Evolutionary conservation across 2,797 vertebrate genomes (phyloP), one percentile per base, ranked within the genome.

Genomic region (Darevskia nairensis): DNA sequence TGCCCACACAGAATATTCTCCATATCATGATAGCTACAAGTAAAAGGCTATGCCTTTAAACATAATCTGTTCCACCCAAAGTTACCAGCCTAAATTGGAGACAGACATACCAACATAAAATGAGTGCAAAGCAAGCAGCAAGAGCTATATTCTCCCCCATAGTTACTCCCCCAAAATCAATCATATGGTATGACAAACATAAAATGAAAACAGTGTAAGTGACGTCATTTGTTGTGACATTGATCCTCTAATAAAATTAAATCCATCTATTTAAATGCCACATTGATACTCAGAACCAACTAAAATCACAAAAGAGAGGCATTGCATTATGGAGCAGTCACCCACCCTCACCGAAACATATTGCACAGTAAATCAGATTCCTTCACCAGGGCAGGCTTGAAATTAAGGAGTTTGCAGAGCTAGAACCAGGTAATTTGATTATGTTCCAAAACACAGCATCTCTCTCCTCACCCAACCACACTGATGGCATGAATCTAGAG

Each of bases 351-450:
- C 7, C 41, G 55, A 75, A 85, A 75, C 10, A 71, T 50, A 61
- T 10, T 78, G 68, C 29, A 84, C 32, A 11, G 55, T 82, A 88
- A 93, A 88, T 89, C 61, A 92, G 68, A 94, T 91, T 85, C 83
- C 83, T 86, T 84, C 77, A 88, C 86, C 66, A 82, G 87, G 90
- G 83, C 92, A 44, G 71, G 87, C 93, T 76, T 92, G 92, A 87
- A 92, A 89, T 85, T 19, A 59, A 93, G 88, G 86, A 85, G 87
- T 88, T 75, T 86, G 80, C 88, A 82, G 92, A 89, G 89, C 92
- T 94, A 86, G 93, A 87, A 91, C 32, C 93, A 88, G 39, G 83
- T 90, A 92, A 87, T 74, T 68, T 90, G 69, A 59, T 94, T 88
- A 93, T 90, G 89, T 86, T 80, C 75, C 86, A 88, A 90, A 93